phyloP scores from a whole-genome alignment of 2,797 vertebrate genomes.

The Champsocephalus esox region DNA sequence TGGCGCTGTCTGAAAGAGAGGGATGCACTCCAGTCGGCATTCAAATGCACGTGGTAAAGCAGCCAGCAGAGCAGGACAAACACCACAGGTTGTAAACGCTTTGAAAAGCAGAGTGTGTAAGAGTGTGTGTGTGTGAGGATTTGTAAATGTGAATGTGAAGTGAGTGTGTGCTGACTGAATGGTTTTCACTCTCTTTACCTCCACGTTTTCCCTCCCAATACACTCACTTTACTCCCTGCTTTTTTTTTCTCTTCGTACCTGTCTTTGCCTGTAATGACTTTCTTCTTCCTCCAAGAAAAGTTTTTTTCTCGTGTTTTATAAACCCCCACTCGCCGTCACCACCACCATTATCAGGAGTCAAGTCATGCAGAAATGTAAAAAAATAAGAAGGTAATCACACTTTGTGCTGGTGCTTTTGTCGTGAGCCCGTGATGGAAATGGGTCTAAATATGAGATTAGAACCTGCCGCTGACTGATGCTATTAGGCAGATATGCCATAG shows the following conservation, averaged over 20 bases:
- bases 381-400: conserved; percentile 82
- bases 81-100: conserved; percentile 81
- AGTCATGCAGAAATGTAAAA: conserved; percentile 82
- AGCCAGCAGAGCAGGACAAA: conserved; percentile 79
- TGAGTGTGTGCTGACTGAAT: conserved; percentile 62
- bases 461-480: conserved; percentile 86
- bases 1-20: conserved; percentile 78
- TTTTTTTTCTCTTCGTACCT: conserved; percentile 55
- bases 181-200: conserved; percentile 68
- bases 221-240: conserved; percentile 49
- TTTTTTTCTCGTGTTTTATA: conserved; percentile 61
- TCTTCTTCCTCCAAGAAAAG: conserved; percentile 63
- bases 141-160: conserved; percentile 37
- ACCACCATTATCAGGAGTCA: conserved; percentile 78
- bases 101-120: conserved; percentile 63
- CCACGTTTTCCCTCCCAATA: conserved; percentile 57
- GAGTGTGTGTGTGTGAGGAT: conserved; percentile 34
- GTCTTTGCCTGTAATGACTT: conserved; percentile 72
- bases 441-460: conserved; percentile 87
- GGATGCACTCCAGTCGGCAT: conserved; percentile 81
- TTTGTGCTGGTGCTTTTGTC: conserved; percentile 82
- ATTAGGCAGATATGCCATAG: conserved; percentile 86
- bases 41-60: conserved; percentile 80
- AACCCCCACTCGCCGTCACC: conserved; percentile 30
- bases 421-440: conserved; percentile 82